These are phyloP conservation scores for Sibirionetta formosa DNA, from an alignment of 2,797 vertebrate genomes.

Conservation along the genomic window DNA sequence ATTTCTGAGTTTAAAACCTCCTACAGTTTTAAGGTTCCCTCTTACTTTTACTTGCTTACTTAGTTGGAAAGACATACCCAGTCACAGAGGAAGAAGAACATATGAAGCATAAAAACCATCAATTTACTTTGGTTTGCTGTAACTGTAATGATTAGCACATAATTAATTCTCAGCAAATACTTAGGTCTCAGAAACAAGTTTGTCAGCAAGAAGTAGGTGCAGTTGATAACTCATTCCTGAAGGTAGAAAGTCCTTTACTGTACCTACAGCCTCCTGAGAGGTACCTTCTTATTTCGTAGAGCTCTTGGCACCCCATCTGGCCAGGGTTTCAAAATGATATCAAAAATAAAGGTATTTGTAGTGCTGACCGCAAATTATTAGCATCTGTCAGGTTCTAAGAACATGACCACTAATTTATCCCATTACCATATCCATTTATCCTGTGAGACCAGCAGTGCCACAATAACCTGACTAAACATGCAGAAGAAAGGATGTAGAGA, in stretches of 20 bases:
- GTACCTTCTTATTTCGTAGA: background rate
- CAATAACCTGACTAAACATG: background rate
- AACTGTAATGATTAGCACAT: background rate
- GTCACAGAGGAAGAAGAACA: background rate
- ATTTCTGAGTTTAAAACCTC: background rate
- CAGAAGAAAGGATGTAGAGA: constrained; percentile 14
- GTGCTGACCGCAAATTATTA: background rate
- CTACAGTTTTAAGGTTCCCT: background rate
- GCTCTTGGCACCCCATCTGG: background rate
- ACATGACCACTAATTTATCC: background rate
- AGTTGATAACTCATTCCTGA: background rate
- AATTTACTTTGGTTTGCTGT: background rate
- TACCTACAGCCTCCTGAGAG: background rate
- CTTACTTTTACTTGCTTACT: background rate
- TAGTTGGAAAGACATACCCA: background rate
- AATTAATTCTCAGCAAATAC: background rate
- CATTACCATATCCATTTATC: too few relatives aligned
- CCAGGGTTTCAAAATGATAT: background rate
- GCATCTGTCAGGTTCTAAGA: background rate
- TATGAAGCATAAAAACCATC: too few relatives aligned
- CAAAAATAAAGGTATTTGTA: background rate
- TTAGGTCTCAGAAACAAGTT: background rate
- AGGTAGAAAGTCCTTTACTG: background rate
- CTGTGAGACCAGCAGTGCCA: background rate
- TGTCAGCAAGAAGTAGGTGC: background rate